Evolutionary conservation across 2,797 vertebrate species (phyloP).

Genomic region (Liasis olivaceus): DNA sequence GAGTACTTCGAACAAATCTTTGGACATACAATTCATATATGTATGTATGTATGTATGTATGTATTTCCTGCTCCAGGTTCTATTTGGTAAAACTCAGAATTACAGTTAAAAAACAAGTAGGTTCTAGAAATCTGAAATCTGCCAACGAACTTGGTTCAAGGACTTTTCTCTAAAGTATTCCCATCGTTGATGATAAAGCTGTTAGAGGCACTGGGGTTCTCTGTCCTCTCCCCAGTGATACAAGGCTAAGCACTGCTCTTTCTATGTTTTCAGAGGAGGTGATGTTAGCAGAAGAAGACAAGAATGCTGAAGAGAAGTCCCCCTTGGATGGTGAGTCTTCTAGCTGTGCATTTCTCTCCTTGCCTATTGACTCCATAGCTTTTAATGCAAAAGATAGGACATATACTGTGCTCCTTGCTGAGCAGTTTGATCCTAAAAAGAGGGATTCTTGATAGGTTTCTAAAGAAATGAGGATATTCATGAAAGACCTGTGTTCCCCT

Average conservation of each 20-base stretch:
- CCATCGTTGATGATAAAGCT: background rate
- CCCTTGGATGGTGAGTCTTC: conserved; percentile 85
- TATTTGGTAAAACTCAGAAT: background rate
- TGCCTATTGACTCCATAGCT: conserved; percentile 13
- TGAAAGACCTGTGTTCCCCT: too few species aligned
- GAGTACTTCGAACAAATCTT: too few species aligned
- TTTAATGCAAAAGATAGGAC: conserved; percentile 2
- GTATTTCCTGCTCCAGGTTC: background rate
- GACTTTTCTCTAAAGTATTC: background rate
- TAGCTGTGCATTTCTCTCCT: conserved; percentile 51
- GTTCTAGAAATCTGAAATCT: background rate
- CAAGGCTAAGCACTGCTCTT: background rate
- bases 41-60: too few species aligned
- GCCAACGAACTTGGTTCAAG: background rate
- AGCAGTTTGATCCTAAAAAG: rapidly evolving
- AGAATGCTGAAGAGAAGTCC: conserved; percentile 91
- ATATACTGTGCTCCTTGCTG: background rate
- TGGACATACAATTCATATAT: too few species aligned
- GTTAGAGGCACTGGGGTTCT: background rate
- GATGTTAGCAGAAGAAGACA: conserved; percentile 96
- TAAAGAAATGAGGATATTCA: background rate
- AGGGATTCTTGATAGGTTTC: background rate
- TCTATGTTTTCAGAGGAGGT: conserved; percentile 84
- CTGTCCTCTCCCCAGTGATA: background rate
- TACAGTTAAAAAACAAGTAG: background rate